Conservation (phyloP, 2,888 invertebrate species). For the Euspilapteryx auroguttella region DNA sequence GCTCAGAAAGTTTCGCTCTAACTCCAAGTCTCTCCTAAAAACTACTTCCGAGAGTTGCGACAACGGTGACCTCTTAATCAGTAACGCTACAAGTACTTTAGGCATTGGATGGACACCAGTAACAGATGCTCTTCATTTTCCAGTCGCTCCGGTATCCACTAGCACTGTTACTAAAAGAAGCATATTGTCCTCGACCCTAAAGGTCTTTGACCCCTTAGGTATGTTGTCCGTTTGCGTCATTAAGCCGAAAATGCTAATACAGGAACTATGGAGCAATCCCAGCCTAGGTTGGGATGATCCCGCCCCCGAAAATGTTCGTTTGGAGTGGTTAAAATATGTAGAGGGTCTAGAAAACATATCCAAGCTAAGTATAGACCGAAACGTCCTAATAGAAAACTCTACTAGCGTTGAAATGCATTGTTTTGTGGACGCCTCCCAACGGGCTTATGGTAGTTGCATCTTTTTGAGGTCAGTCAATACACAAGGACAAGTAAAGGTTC, state of each 20-base stretch:
- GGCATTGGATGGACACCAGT: neutral
- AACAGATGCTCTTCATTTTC: neutral
- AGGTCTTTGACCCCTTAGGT: too few species aligned
- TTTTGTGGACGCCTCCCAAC: neutral
- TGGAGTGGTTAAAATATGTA: constrained; percentile 1
- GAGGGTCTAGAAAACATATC: neutral
- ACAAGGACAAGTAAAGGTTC: too few species aligned
- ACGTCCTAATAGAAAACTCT: constrained; percentile 4
- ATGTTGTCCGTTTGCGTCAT: constrained; percentile 1
- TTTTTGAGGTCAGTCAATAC: too few species aligned
- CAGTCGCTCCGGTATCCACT: neutral
- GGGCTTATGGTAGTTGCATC: too few species aligned
- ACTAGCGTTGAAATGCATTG: constrained; percentile 5
- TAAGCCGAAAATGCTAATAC: neutral
- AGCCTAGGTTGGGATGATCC: constrained; percentile 1
- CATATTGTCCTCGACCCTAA: too few species aligned
- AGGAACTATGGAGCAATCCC: neutral
- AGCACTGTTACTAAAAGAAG: too few species aligned
- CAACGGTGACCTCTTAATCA: neutral
- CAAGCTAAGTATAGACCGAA: neutral
- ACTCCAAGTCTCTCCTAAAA: neutral
- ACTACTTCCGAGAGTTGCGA: too few species aligned
- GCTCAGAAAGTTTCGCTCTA: neutral
- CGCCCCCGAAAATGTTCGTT: too few species aligned
- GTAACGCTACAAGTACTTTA: neutral